Evolutionary conservation across 2,888 invertebrate genomes (phyloP), one percentile per base, ranked within the genome.

Genomic region (Arrhopalites spinosus): DNA sequence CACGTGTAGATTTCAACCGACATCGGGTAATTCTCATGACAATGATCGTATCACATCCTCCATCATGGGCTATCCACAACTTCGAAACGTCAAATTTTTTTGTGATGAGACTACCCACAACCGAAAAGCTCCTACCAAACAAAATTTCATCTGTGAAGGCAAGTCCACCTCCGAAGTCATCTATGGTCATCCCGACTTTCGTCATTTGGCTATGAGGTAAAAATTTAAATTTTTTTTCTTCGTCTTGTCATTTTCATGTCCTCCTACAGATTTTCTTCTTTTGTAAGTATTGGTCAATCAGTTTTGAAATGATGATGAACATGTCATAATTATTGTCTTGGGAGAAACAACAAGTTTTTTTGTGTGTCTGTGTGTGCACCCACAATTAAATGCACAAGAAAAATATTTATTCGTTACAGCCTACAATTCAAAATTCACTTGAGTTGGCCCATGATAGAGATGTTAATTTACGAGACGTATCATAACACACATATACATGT

Each of bases 91-190:
- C 2, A 87, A 87, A 3, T 87, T 88, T 84, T 90, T 90, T 84
- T 91, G 91, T 84, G 89, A 90, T 82, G 88, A 88, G 50, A 86
- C 86, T 25, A 89, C 86, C 43, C 90, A 90, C 85, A 89, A 90
- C 83, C 85, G 86, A 2, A 88, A 88, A 78, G 89, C 90, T 0
- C 90, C 90, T 0, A 90, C 90, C 25, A 90, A 90, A 84, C 90
- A 90, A 78, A 91, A 91, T 84, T 86, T 88, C 27, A 85, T 90
- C 17, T 90, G 90, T 83, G 86, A 88, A 74, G 86, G 89, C 20
- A 86, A 87, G 63, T 89, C 89, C 82, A 88, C 89, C 0, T 86
- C 89, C 83, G 89, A 90, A 76, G 88, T 90, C 43, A 89, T 90
- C 73, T 84, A 87, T 29, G 86, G 86, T 74, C 89, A 89, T 83